Base-by-base conservation (phyloP, 2,888 invertebrate species). In the Orgyia antiqua region DNA sequence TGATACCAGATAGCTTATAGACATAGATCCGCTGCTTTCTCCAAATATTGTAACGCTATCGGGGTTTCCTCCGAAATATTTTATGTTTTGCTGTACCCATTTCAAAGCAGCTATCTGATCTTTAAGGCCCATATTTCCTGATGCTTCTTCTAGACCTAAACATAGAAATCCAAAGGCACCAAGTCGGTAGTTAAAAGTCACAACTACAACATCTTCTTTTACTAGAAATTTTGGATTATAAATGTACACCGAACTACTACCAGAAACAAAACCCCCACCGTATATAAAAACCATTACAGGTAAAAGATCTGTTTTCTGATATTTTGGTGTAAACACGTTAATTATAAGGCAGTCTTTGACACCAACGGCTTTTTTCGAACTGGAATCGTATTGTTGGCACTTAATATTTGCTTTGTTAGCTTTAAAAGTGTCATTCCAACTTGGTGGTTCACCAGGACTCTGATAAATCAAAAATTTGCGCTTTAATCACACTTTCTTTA, bases 81-180 rank as follows among this genome's bases (percentile, higher is more conserved):
- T 39, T 11, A 73, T 71, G 33, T 74, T 70, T 6, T 57, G 49
- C 20, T 65, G 51, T 4, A 73, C 45, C 73, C 74, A 72, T 27
- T 42, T 58, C 2, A 74, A 36, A n/a, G 71, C 69, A 13, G 57
- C 57, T n/a, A 67, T 45, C 53, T 70, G 68, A 33, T 74, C 73
- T 45, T 68, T 69, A 15, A 72, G 39, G 2, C 64, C 72, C 8
- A 58, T 48, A 23, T 74, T 74, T 2, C 73, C 73, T 4, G 71
- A 54, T 8, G 60, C 64, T 27, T 55, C 66, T 33, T 57, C 38
- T 4, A 42, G 58, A 13, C 64, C 59, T 4, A 72, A 33, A 25
- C 71, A 67, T 3, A 73, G 44, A 31, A 72, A 69, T 32, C 74
- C 74, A 25, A 73, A 56, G 2, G 58, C 56, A 10, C 68, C 5